Percentiles rank a stretch among this genome's conserved stretches.
phyloP scores from a whole-genome alignment of 30 jellyfish, hydroid and myxozoan species.

The Pelagia noctiluca region DNA sequence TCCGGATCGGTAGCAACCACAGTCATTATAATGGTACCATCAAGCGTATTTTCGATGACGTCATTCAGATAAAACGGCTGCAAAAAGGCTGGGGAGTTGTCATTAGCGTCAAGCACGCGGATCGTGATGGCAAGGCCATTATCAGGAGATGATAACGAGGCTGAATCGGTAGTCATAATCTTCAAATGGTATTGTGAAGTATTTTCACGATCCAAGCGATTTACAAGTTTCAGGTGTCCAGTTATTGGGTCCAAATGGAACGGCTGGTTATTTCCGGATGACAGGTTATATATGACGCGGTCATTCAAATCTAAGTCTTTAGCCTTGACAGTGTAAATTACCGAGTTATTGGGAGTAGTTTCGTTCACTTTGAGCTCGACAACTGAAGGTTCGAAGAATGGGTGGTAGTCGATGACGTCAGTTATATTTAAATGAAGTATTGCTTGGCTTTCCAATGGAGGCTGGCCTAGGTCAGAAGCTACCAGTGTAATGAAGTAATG shows the following conservation, averaged over 20 bases:
- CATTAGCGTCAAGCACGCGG: conserved; percentile 60
- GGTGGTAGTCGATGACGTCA: conserved; percentile 75
- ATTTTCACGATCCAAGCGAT: conserved; percentile 59
- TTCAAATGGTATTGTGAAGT: conserved; percentile 14
- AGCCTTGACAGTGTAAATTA: conserved; percentile 50
- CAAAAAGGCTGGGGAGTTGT: conserved; percentile 65
- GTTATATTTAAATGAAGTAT: conserved; percentile 14
- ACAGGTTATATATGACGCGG: conserved; percentile 24
- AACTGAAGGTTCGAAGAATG: conserved; percentile 51
- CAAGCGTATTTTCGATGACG: conserved; percentile 75
- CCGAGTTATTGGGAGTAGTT: conserved; percentile 24
- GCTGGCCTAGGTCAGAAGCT: conserved; percentile 66
- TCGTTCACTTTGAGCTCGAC: conserved; percentile 47
- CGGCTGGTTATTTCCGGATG: not conserved
- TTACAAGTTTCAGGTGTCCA: conserved; percentile 33
- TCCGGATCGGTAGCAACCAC: conserved; percentile 69
- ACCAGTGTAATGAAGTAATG: conserved; percentile 21
- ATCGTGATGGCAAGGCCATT: conserved; percentile 43
- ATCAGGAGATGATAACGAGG: conserved; percentile 27
- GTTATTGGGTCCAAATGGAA: conserved; percentile 26
- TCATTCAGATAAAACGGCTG: conserved; percentile 48
- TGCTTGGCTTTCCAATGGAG: conserved; percentile 57
- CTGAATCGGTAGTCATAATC: conserved; percentile 62
- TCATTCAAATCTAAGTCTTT: conserved; percentile 65
- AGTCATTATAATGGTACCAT: conserved; percentile 57